A percentile compares a stretch with the other conserved stretches of the same genome.
Evolutionary conservation across 2,888 invertebrate genomes (phyloP).

Genomic region (Prosapia bicincta): DNA sequence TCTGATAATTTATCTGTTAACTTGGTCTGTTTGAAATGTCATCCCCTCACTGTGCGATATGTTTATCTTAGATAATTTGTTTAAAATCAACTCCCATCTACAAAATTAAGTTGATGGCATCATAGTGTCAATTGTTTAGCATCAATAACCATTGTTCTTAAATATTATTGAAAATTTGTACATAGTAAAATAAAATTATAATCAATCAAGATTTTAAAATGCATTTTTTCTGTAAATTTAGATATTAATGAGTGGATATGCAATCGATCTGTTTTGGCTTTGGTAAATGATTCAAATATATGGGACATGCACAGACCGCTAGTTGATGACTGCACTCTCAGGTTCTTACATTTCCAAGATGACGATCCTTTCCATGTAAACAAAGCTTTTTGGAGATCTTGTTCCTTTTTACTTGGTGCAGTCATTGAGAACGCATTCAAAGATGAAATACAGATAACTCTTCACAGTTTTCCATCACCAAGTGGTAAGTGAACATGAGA

Average conservation of each 20-base stretch:
- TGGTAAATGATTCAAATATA: slow-evolving; percentile 68
- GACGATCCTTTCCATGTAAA: slow-evolving; percentile 61
- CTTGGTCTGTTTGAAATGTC: too few species aligned
- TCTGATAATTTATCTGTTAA: too few species aligned
- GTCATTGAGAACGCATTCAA: slow-evolving; percentile 75
- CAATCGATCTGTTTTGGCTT: slow-evolving; percentile 71
- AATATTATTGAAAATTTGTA: too few species aligned
- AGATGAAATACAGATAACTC: slow-evolving; percentile 64
- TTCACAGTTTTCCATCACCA: slow-evolving; percentile 91
- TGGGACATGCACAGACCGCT: slow-evolving; percentile 96
- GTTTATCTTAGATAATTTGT: too few species aligned
- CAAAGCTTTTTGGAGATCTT: slow-evolving; percentile 88
- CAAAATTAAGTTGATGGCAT: too few species aligned
- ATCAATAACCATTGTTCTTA: too few species aligned
- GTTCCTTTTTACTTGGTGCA: slow-evolving; percentile 85
- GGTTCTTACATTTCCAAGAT: slow-evolving; percentile 57
- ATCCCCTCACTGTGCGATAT: too few species aligned
- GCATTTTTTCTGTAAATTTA: slow-evolving; percentile 45
- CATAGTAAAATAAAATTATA: too few species aligned
- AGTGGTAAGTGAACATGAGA: slow-evolving; percentile 75
- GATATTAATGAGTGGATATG: slow-evolving; percentile 71
- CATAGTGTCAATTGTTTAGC: too few species aligned
- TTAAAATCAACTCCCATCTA: too few species aligned
- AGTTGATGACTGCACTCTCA: slow-evolving; percentile 56
- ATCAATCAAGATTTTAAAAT: too few species aligned